Conservation (phyloP, 2,113 vertebrate genomes). For the Clinocottus analis region DNA sequence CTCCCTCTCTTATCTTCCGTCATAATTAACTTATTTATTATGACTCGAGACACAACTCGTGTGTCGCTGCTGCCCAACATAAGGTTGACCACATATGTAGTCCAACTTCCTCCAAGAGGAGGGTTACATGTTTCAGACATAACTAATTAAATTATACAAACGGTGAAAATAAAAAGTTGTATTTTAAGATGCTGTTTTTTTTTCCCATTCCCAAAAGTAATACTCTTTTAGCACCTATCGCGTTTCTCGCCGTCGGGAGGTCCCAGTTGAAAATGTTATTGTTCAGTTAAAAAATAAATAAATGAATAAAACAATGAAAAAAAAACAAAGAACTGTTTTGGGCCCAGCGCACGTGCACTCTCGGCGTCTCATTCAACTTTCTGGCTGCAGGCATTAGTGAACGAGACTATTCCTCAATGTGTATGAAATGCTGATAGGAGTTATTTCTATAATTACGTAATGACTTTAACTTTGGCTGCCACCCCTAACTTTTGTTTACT, state of each 20-base stretch:
- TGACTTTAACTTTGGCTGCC: slow-evolving; percentile 24
- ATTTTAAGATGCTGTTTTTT: background rate
- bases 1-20: background rate
- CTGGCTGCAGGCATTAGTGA: slow-evolving; percentile 69
- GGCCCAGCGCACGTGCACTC: slow-evolving; percentile 4
- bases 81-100: slow-evolving; percentile 16
- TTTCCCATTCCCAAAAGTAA: background rate
- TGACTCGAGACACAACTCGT: slow-evolving; percentile 21
- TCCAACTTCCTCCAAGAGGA: slow-evolving; percentile 1
- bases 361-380: slow-evolving; percentile 15
- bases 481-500: background rate
- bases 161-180: background rate
- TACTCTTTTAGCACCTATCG: slow-evolving; percentile 12
- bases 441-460: slow-evolving; percentile 27
- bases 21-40: slow-evolving; percentile 17
- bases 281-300: background rate
- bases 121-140: slow-evolving; percentile 6
- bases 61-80: slow-evolving; percentile 17
- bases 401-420: slow-evolving; percentile 46
- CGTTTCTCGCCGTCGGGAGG: background rate
- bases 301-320: background rate
- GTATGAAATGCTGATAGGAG: slow-evolving; percentile 29
- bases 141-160: background rate
- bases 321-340: background rate
- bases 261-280: slow-evolving; percentile 6